These are phyloP conservation scores for Anolis sagrei DNA, from an alignment of 2,113 vertebrate species.

Conservation along the genomic window DNA sequence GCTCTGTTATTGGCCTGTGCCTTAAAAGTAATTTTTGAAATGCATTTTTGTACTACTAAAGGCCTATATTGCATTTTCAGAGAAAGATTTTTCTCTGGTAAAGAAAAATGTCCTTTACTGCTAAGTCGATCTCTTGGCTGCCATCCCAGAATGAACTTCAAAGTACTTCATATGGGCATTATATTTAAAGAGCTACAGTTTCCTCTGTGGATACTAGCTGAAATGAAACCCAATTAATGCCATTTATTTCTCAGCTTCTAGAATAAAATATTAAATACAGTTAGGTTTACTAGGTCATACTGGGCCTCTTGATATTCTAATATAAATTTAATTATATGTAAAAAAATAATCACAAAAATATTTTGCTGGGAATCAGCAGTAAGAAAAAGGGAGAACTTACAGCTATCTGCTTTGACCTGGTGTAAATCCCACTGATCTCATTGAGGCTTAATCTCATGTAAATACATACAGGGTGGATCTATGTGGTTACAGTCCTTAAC, in stretches of 20 bases:
- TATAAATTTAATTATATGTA: conserved; percentile 30
- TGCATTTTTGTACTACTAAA: conserved; percentile 39
- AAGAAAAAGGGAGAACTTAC: background rate
- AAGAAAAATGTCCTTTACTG: conserved; percentile 51
- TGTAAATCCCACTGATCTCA: no score
- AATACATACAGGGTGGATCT: background rate
- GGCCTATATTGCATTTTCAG: conserved; percentile 36
- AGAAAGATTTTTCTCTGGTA: conserved; percentile 46
- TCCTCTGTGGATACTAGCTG: conserved; percentile 16
- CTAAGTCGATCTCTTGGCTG: conserved; percentile 57
- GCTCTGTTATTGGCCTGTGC: conserved; percentile 14
- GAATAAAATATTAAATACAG: conserved; percentile 33
- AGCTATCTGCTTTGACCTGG: background rate
- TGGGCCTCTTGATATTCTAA: conserved; percentile 6
- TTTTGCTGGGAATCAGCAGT: background rate
- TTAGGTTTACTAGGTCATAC: conserved; percentile 10
- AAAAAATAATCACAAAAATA: conserved; percentile 27
- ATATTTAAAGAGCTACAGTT: conserved; percentile 49
- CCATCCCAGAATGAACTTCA: conserved; percentile 56
- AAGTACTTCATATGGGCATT: conserved; percentile 47
- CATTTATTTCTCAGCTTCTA: conserved; percentile 19
- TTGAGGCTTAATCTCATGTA: no score
- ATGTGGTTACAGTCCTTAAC: background rate
- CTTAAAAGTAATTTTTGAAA: conserved; percentile 28
- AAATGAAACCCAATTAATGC: conserved; percentile 30